Evolutionary conservation across 1,140 invertebrate species (phyloP).

Genomic region (Euura lappo): DNA sequence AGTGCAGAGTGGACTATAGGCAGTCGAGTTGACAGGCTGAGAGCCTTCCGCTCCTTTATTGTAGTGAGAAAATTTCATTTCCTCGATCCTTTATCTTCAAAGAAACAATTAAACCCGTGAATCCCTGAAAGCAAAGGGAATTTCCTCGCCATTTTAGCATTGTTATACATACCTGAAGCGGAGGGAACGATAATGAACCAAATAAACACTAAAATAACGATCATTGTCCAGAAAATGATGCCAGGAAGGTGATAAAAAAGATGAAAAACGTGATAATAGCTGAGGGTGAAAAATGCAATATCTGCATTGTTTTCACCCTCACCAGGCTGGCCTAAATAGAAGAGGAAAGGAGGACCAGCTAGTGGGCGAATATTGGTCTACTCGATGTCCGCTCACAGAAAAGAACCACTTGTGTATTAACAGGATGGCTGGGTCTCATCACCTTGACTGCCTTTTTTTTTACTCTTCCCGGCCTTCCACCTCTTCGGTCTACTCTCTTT

Average conservation of each 20-base stretch:
- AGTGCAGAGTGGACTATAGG: no score
- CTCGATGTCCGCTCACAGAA: neutral
- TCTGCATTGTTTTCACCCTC: neutral
- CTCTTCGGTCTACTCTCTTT: neutral
- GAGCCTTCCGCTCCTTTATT: no score
- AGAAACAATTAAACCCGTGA: no score
- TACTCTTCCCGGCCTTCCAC: neutral
- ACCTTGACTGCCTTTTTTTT: slow-evolving; percentile 4
- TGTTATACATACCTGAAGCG: no score
- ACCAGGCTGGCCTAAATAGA: neutral
- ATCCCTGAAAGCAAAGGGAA: no score
- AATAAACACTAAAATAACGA: no score
- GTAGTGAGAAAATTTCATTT: no score
- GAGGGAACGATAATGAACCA: no score
- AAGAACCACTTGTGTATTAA: neutral
- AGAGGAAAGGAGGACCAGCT: neutral
- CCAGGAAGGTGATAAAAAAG: neutral
- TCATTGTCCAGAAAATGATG: no score
- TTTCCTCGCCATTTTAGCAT: no score
- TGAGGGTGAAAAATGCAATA: neutral
- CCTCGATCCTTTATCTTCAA: no score
- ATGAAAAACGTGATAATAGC: neutral
- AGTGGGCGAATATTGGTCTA: neutral
- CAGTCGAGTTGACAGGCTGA: no score
- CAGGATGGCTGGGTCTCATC: neutral